Percentiles rank a stretch among this genome's conserved stretches.
Conservation (phyloP, 2,888 invertebrate species). For the Molanna angustata region DNA sequence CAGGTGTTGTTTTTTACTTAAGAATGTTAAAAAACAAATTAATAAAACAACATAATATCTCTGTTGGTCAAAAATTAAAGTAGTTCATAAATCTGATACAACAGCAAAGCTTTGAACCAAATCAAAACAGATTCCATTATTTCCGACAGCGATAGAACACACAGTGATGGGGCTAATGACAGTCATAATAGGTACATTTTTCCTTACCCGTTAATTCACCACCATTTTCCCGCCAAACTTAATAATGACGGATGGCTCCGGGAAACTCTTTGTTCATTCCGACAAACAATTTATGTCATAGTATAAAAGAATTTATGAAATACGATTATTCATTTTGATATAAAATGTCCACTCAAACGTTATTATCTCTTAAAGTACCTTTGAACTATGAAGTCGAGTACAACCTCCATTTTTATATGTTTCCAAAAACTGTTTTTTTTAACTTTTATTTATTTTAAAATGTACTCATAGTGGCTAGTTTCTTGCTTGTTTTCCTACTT, state of each 20-base stretch:
- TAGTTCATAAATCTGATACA: background rate
- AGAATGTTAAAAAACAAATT: background rate
- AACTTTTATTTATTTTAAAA: too few relatives aligned
- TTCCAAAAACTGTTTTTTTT: too few relatives aligned
- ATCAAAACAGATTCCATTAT: slow-evolving; percentile 11
- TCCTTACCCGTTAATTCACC: slow-evolving; percentile 19
- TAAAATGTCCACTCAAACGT: too few relatives aligned
- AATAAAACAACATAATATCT: background rate
- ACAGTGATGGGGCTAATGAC: slow-evolving; percentile 23
- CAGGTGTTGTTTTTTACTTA: too few relatives aligned
- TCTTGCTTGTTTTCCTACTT: too few relatives aligned
- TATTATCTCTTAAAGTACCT: too few relatives aligned
- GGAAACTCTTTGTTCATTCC: slow-evolving; percentile 20
- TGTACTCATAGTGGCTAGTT: too few relatives aligned
- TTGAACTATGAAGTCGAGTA: too few relatives aligned
- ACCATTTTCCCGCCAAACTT: slow-evolving; percentile 24
- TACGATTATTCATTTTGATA: too few relatives aligned
- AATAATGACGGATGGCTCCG: slow-evolving; percentile 27
- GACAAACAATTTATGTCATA: too few relatives aligned
- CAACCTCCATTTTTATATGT: too few relatives aligned
- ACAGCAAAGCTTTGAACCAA: slow-evolving; percentile 15
- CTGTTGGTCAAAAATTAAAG: background rate
- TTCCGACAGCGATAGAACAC: slow-evolving; percentile 9
- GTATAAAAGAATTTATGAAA: too few relatives aligned
- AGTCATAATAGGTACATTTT: slow-evolving; percentile 20